Evolutionary conservation across 2,113 vertebrate genomes (phyloP), one percentile per base, ranked within the genome.

Genomic region (Syngnathus floridae): DNA sequence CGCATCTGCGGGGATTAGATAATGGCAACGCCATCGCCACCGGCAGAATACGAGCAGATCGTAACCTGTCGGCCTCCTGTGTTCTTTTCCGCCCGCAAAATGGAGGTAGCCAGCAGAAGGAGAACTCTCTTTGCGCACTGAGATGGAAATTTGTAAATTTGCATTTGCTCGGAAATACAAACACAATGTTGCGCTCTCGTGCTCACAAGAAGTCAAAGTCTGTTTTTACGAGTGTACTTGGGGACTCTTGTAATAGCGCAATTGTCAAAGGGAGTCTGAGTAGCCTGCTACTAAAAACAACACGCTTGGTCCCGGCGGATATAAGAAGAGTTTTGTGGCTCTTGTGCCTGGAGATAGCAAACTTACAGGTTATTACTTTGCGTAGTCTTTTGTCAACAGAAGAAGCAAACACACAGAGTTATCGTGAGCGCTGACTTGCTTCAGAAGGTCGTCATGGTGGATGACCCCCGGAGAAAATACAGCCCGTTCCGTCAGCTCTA

Each of bases 21-120:
- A 84, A 84, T 81, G 78, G 78, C 75, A 66, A n/a, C 76, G 79
- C 81, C 80, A 75, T 74, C 57, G 75, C 68, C 76, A 67, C 51
- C 2, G 57, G 73, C 78, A 55, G 67, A 45, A 78, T 65, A 77
- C 65, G 81, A 70, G 70, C 67, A 72, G 26, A 31, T 31, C 72
- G 75, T 79, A 79, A 80, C 78, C 79, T 63, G 74, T 76, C 75
- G 54, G 40, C 78, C 70, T 0, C 26, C 70, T 37, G 41, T 37
- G 79, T 75, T 69, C 60, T 75, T 31, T 80, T 73, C 67, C 71
- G 54, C 75, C 76, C 82, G 22, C n/a, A 41, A 22, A 41, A 13
- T 41, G 10, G 40, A 14, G 11, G 5, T 0, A 21, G 17, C 3
- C 17, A 38, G 8, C 16, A 37, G n/a, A 57, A 19, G 7, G 13